These are phyloP conservation scores for Melinaea menophilus DNA, from an alignment of 2,888 invertebrate species.

Conservation along the genomic window DNA sequence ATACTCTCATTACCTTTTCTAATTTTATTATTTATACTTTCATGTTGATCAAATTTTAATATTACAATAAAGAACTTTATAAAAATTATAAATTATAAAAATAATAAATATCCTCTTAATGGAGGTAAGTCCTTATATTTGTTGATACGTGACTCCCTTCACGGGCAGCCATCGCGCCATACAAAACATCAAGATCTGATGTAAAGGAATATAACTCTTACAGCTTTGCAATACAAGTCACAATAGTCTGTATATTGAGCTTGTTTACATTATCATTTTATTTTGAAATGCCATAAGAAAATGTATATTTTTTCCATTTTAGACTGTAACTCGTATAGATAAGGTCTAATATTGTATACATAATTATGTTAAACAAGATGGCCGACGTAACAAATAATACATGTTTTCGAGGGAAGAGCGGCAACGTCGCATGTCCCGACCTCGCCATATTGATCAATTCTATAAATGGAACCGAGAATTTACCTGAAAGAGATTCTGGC, in stretches of 20 bases:
- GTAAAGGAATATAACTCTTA: constrained; percentile 16
- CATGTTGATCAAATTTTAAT: no score
- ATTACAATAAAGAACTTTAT: neutral
- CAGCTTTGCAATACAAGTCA: neutral
- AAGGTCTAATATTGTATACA: constrained; percentile 18
- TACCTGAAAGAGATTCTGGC: constrained; percentile 36
- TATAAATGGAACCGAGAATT: constrained; percentile 47
- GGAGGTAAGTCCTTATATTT: constrained; percentile 1
- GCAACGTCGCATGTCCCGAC: constrained; percentile 50
- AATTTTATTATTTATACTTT: no score
- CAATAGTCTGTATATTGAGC: constrained; percentile 6
- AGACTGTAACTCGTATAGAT: rapidly evolving
- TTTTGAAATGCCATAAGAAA: constrained; percentile 30
- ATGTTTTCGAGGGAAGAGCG: constrained; percentile 53
- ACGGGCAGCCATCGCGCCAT: constrained; percentile 32
- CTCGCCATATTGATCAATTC: constrained; percentile 56
- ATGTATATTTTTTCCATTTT: constrained; percentile 6
- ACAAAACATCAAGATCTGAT: constrained; percentile 20
- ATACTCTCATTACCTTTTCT: no score
- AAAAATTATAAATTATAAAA: neutral
- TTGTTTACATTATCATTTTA: constrained; percentile 33
- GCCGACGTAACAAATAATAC: constrained; percentile 30
- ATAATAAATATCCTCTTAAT: neutral
- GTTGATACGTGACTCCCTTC: constrained; percentile 42
- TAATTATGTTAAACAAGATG: constrained; percentile 16